Base-by-base conservation (phyloP, 2,888 invertebrate species). In the Lacanobia wlatinum region DNA sequence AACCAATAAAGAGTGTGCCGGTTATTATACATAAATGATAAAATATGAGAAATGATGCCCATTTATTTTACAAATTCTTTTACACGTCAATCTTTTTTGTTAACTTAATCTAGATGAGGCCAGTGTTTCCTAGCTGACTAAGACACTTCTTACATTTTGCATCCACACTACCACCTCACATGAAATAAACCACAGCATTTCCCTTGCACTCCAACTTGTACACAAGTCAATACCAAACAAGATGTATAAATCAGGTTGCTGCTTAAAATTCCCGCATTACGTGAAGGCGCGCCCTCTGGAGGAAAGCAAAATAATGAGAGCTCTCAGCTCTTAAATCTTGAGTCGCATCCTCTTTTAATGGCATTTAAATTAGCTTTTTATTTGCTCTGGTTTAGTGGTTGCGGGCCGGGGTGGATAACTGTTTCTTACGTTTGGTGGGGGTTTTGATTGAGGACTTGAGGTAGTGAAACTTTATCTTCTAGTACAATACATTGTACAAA, bases 281-380 rank as follows among this genome's bases (percentile, higher is more conserved):
- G 86, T 77, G 72, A 40, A 73, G 52, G 73, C 56, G 69, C 64
- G 55, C 83, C 84, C 83, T 71, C 61, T 82, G 78, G 87, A 84
- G 72, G 67, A 73, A 76, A 73, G 83, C 73, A 85, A 85, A 87
- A 87, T 86, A 86, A 86, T 86, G 87, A 87, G 85, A 73, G 75
- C 80, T 86, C 82, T 73, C 87, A 85, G 87, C 85, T 91, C 91
- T 91, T 92, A 92, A 94, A 92, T 93, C 92, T 92, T 89, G 87
- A 89, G 89, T 82, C 91, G 91, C 92, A 92, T 95, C 92, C 93
- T 94, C 92, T 91, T 94, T 94, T 95, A 95, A 96, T 95, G 95
- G 94, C 92, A 95, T 96, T 95, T 95, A 95, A 95, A 96, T 96
- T 94, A 94, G 94, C 87, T 95, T 95, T 94, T 95, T 95, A 95